A percentile compares a stretch with the other conserved stretches of the same genome.
Evolutionary conservation across 2,888 invertebrate genomes (phyloP).

Genomic region (Tinea semifulvella): DNA sequence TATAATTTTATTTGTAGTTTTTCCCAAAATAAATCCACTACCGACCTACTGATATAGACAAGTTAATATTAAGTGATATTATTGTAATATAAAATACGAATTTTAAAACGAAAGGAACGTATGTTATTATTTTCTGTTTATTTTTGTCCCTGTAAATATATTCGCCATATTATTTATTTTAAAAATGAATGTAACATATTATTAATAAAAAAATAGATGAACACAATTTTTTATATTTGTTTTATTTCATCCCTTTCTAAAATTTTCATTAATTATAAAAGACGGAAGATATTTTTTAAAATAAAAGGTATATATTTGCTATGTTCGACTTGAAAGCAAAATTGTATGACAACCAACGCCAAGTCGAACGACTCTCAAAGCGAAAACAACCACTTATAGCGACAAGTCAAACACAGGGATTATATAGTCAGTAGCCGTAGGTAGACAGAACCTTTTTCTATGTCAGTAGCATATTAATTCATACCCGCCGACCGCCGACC

Average conservation of each 20-base stretch:
- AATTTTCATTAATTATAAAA: not conserved
- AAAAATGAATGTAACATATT: constrained; percentile 65
- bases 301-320: too few species aligned
- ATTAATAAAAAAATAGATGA: constrained; percentile 64
- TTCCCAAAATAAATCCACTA: constrained; percentile 28
- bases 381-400: too few species aligned
- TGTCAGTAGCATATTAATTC: too few species aligned
- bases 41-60: constrained; percentile 52
- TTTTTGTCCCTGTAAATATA: constrained; percentile 65
- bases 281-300: too few species aligned
- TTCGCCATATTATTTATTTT: constrained; percentile 66
- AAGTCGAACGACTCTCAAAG: too few species aligned
- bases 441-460: too few species aligned
- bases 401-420: too few species aligned
- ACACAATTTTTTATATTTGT: constrained; percentile 44
- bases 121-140: constrained; percentile 58
- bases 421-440: too few species aligned
- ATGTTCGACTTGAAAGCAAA: too few species aligned
- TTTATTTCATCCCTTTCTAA: not conserved
- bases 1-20: constrained; percentile 11
- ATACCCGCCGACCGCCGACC: too few species aligned
- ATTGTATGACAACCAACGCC: too few species aligned
- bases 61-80: constrained; percentile 60
- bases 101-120: constrained; percentile 58
- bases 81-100: constrained; percentile 65